Conservation (phyloP, 2,888 invertebrate genomes). For the Ceraclea dissimilis region DNA sequence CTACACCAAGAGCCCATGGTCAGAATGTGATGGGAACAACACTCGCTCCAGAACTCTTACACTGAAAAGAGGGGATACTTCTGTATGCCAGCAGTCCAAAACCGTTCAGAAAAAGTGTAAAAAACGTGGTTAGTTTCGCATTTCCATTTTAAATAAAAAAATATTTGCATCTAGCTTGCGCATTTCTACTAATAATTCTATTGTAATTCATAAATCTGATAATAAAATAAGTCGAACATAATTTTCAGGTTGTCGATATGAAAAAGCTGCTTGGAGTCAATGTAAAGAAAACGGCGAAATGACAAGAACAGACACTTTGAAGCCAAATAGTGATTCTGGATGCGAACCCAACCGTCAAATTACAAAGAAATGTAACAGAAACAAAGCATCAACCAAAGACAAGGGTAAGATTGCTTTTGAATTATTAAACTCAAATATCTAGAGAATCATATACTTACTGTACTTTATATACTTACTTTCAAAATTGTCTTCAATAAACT, state of each 20-base stretch:
- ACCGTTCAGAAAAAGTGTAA: constrained; percentile 88
- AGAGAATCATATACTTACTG: neutral
- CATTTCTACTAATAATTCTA: too few relatives aligned
- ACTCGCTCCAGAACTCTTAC: constrained; percentile 74
- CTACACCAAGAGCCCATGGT: constrained; percentile 82
- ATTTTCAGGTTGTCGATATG: constrained; percentile 73
- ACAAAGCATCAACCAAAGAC: constrained; percentile 56
- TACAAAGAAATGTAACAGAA: constrained; percentile 81
- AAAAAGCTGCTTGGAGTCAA: constrained; percentile 81
- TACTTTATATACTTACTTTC: too few relatives aligned
- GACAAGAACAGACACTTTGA: constrained; percentile 75
- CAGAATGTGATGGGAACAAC: constrained; percentile 83
- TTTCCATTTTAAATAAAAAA: neutral
- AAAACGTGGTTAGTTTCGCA: constrained; percentile 56
- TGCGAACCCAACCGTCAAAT: constrained; percentile 78
- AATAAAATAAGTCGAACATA: too few relatives aligned
- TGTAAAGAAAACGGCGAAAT: constrained; percentile 75
- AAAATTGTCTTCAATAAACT: too few relatives aligned
- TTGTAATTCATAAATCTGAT: too few relatives aligned
- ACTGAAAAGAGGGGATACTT: constrained; percentile 75
- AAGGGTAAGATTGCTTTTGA: constrained; percentile 37
- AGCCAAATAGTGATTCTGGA: constrained; percentile 69
- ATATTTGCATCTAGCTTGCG: too few relatives aligned
- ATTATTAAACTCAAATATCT: neutral
- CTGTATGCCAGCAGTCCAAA: constrained; percentile 73